Base-by-base conservation (phyloP, 2,113 vertebrate species). In the Todiramphus chloris region DNA sequence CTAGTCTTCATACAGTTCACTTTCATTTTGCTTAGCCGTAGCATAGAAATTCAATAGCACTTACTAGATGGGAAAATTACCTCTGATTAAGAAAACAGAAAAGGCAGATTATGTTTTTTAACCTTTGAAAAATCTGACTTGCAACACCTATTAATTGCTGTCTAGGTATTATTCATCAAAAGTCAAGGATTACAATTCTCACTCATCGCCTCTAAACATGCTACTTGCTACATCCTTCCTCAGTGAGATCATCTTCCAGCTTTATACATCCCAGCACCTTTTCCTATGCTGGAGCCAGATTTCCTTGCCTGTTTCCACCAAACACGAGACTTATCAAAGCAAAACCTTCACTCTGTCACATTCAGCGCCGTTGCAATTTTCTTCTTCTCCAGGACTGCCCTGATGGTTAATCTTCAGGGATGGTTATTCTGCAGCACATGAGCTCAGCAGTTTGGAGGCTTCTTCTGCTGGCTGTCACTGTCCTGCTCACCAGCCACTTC, bases 1-100 rank as follows among this genome's bases (percentile, higher is more conserved):
- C 69, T 95, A 27, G 39, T 67, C 48, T 80, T 96, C 92, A 31
- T 90, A 58, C 70, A 88, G 58, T 41, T 96, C 39, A 12, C 66
- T 92, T 93, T 85, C 44, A 37, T 93, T 91, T 94, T 91, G 72
- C 68, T 87, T 92, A 90, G 85, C 90, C 56, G 39, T 83, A 91
- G 74, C 74, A 93, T 58, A 89, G 95, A 89, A 97, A 88, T 30
- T 89, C 85, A 87, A 68, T 51, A 77, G 78, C 74, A 83, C 80
- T 97, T 93, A 94, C 78, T 90, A 93, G 53, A 88, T 92, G 83
- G 44, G 87, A 78, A 96, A 95, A 87, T 95, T 46, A 85, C 76
- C 28, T 91, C 62, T 85, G 87, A 91, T 82, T 96, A 85, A 77
- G 55, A 76, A 92, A 88, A 90, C 78, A 94, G 87, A 95, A 83